phyloP scores from a whole-genome alignment of 1,140 invertebrate genomes.

The Calephelis virginiensis region DNA sequence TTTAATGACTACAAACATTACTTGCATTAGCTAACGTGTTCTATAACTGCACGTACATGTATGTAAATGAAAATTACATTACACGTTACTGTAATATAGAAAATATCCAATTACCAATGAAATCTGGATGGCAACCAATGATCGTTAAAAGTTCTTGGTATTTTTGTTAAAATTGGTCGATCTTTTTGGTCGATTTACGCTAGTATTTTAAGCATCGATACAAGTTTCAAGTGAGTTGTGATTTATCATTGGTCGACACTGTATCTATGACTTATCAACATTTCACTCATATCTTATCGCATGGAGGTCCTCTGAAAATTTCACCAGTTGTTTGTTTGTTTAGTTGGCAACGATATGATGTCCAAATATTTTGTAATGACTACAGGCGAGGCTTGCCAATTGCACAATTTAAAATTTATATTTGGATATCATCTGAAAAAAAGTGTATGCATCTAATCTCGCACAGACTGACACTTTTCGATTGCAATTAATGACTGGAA shows the following conservation, averaged over 20 bases:
- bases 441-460: no score
- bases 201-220: not conserved
- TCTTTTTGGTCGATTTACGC: not conserved
- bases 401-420: conserved; percentile 32
- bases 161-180: not conserved
- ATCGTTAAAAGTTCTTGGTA: not conserved
- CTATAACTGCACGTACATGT: no score
- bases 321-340: conserved; percentile 65
- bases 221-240: not conserved
- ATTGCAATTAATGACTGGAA: no score
- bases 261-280: conserved; percentile 45
- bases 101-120: no score
- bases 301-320: conserved; percentile 44
- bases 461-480: no score
- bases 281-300: conserved; percentile 63
- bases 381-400: conserved; percentile 32
- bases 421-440: conserved; percentile 1
- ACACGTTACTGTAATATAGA: no score
- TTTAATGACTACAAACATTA: no score
- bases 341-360: conserved; percentile 45
- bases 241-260: conserved; percentile 25
- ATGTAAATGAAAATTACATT: no score
- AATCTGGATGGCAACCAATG: no score
- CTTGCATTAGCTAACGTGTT: no score
- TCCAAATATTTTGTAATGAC: conserved; percentile 62